A percentile compares a stretch with the other conserved stretches of the same genome.
Evolutionary conservation across 2,888 invertebrate genomes (phyloP).

Genomic region (Mythimna impura): DNA sequence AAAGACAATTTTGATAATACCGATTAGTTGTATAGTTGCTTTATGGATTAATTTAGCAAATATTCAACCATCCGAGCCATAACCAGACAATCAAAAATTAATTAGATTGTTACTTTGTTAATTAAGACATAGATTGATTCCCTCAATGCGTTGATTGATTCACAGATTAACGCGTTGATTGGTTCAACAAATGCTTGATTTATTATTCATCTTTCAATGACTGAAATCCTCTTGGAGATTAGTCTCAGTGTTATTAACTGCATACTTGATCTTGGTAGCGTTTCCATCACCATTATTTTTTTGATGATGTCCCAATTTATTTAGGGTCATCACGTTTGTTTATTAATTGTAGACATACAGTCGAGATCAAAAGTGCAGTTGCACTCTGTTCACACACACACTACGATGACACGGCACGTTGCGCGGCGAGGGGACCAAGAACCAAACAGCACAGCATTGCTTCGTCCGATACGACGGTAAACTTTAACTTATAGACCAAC

Average conservation of each 20-base stretch:
- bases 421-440: too few species aligned
- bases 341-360: too few species aligned
- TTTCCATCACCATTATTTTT: background rate
- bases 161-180: constrained; percentile 27
- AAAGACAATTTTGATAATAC: background rate
- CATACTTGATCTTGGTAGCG: background rate
- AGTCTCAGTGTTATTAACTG: background rate
- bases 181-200: constrained; percentile 19
- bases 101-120: constrained; percentile 33
- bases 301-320: background rate
- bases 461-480: too few species aligned
- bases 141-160: constrained; percentile 36
- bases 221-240: background rate
- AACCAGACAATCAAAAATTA: constrained; percentile 22
- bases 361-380: too few species aligned
- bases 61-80: background rate
- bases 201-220: constrained; percentile 11
- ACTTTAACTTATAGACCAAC: too few species aligned
- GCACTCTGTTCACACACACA: too few species aligned
- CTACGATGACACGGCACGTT: too few species aligned
- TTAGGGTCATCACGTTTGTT: background rate
- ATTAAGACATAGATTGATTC: constrained; percentile 44
- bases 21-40: background rate
- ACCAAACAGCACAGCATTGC: too few species aligned
- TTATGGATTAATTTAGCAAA: constrained; percentile 14